Evolutionary conservation across 2,888 invertebrate species (phyloP).

Genomic region (Agriopis marginaria): DNA sequence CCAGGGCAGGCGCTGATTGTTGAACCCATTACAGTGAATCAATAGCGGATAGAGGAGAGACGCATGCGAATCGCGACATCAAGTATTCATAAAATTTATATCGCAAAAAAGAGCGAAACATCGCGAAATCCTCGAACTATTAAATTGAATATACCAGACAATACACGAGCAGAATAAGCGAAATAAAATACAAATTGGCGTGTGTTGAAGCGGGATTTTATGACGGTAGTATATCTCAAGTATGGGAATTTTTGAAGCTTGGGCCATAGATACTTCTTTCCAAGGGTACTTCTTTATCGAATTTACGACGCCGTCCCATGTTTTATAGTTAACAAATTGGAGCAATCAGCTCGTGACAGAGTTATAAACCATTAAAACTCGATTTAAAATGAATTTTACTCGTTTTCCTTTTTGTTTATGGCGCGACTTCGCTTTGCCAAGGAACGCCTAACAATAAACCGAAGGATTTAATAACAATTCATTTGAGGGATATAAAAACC

Average conservation of each 20-base stretch:
- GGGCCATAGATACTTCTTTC: conserved; percentile 23
- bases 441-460: conserved; percentile 34
- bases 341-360: conserved; percentile 69
- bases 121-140: conserved; percentile 47
- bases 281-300: conserved; percentile 54
- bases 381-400: conserved; percentile 54
- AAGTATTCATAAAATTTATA: conserved; percentile 49
- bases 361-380: conserved; percentile 67
- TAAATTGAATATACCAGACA: conserved; percentile 58
- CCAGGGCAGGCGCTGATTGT: neutral
- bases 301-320: conserved; percentile 63
- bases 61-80: conserved; percentile 21
- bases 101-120: conserved; percentile 49
- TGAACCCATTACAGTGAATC: conserved; percentile 2
- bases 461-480: conserved; percentile 27
- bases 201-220: conserved; percentile 55
- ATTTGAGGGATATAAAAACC: conserved; percentile 27
- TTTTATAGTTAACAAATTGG: conserved; percentile 78
- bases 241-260: conserved; percentile 36
- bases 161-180: conserved; percentile 51
- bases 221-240: conserved; percentile 58
- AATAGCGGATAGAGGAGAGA: conserved; percentile 1
- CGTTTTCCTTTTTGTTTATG: conserved; percentile 47
- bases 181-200: conserved; percentile 51
- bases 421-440: conserved; percentile 12